Conservation (phyloP, 2,888 invertebrate species). For the Drosophila tripunctata region DNA sequence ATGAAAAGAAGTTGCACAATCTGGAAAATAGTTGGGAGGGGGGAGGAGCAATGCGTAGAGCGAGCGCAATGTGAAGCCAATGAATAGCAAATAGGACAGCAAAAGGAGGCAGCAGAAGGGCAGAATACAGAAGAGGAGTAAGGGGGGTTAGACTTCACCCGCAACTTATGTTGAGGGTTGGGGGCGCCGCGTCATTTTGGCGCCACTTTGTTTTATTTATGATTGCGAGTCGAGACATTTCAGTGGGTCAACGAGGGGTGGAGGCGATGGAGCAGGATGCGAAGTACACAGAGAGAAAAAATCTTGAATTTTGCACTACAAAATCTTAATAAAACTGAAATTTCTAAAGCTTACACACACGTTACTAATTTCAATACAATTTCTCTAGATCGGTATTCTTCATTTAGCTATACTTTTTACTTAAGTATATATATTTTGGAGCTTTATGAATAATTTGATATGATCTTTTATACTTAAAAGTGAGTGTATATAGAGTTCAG, state of each 20-base stretch:
- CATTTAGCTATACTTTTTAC: too few relatives aligned
- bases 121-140: background rate
- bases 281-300: too few relatives aligned
- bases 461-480: too few relatives aligned
- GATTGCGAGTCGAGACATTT: constrained; percentile 63
- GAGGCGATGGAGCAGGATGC: background rate
- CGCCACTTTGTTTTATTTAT: constrained; percentile 77
- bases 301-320: too few relatives aligned
- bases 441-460: too few relatives aligned
- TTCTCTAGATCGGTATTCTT: too few relatives aligned
- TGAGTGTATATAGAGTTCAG: too few relatives aligned
- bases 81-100: constrained; percentile 66
- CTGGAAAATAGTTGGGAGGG: background rate
- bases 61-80: constrained; percentile 67
- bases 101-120: background rate
- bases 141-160: too few relatives aligned
- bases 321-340: too few relatives aligned
- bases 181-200: constrained; percentile 67
- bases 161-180: constrained; percentile 2
- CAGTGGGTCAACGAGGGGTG: constrained; percentile 21
- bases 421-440: too few relatives aligned
- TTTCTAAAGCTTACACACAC: too few relatives aligned
- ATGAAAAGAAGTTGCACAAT: constrained; percentile 64
- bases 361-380: too few relatives aligned
- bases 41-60: constrained; percentile 24